A percentile compares a stretch with the other conserved stretches of the same genome.
Conservation (phyloP, 1,140 invertebrate genomes). For the Formica selysi region DNA sequence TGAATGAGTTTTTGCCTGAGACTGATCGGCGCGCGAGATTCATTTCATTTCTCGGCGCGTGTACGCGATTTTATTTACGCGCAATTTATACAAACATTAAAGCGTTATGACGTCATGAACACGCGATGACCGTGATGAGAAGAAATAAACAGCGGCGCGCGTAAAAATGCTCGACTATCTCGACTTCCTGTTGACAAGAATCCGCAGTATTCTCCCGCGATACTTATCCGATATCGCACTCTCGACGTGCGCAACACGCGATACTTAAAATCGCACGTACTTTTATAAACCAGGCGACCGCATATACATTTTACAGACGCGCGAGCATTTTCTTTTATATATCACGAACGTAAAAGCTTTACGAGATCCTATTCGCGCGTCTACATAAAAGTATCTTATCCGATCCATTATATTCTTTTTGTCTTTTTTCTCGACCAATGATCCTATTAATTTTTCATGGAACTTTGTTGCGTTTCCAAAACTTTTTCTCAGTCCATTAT, state of each 20-base stretch:
- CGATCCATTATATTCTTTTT: constrained; percentile 54
- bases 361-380: constrained; percentile 50
- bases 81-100: neutral
- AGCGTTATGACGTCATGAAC: neutral
- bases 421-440: constrained; percentile 43
- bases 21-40: neutral
- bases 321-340: constrained; percentile 57
- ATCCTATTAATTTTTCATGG: constrained; percentile 51
- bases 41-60: neutral
- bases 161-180: neutral
- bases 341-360: constrained; percentile 54
- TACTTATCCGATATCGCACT: constrained; percentile 18
- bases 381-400: constrained; percentile 40
- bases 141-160: neutral
- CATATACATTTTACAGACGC: constrained; percentile 44
- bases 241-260: neutral
- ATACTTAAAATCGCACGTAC: constrained; percentile 37
- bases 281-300: neutral
- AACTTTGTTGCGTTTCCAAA: constrained; percentile 1
- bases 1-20: constrained; percentile 17
- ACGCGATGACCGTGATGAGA: neutral
- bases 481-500: neutral
- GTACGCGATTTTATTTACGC: neutral
- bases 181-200: neutral
- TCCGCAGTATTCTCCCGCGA: neutral